phyloP scores from a whole-genome alignment of 2,797 vertebrate species.

The Tenualosa ilisha region DNA sequence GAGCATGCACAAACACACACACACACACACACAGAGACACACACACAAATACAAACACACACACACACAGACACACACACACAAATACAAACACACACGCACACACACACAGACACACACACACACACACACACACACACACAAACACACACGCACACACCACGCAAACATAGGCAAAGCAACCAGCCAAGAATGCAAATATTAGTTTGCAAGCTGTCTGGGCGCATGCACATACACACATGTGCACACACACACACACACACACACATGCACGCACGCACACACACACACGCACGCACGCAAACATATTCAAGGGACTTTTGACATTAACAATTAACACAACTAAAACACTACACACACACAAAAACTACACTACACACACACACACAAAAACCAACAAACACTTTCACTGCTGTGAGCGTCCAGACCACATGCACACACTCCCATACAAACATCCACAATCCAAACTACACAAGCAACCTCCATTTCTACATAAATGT shows the following conservation, averaged over 20 bases:
- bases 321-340: too few species aligned
- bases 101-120: not conserved
- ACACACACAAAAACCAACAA: too few species aligned
- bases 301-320: not conserved
- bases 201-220: slow-evolving; percentile 26
- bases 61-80: slow-evolving; percentile 14
- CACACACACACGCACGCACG: not conserved
- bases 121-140: not conserved
- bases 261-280: not conserved
- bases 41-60: not conserved
- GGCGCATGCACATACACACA: not conserved
- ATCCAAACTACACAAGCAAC: too few species aligned
- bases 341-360: too few species aligned
- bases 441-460: not conserved
- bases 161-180: slow-evolving; percentile 27
- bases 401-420: too few species aligned
- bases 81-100: not conserved
- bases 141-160: slow-evolving; percentile 9
- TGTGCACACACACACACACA: too few species aligned
- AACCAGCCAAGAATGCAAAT: slow-evolving; percentile 51
- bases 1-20: not conserved
- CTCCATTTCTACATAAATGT: too few species aligned
- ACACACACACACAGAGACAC: not conserved
- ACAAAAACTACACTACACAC: too few species aligned
- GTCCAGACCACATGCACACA: not conserved